Evolutionary conservation across 2,113 vertebrate genomes (phyloP), one percentile per base, ranked within the genome.

Genomic region (Picathartes gymnocephalus): DNA sequence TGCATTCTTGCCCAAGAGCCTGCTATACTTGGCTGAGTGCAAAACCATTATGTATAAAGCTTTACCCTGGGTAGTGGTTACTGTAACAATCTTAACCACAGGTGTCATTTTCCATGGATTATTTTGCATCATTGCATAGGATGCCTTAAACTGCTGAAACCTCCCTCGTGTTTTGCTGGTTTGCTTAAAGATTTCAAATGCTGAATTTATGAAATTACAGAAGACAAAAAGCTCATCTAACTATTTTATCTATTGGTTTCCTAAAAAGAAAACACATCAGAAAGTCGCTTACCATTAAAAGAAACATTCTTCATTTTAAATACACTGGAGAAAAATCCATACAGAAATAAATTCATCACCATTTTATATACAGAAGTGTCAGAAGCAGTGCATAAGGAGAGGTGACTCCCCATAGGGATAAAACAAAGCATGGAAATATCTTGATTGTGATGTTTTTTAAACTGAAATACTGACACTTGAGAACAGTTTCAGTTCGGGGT

Each of bases 261-360:
- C 56, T 78, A 51, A 62, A 78, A 92, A 66, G 33, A 88, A 92
- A 74, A 70, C 68, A 35, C 60, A 71, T 66, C 48, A 66, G 47
- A 37, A 90, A 81, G 31, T 86, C 2, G 13, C 53, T 83, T 83
- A 50, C 3, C 2, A 0, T 68, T 48, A 64, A 25, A 70, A 86
- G 40, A 77, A 90, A 73, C 20, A 9, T 28, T 57, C 30, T 47
- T 65, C 25, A 65, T 95, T 94, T 94, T 73, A 92, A 92, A 92
- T 88, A 95, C 8, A 51, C 8, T 74, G 44, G 58, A 78, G n/a
- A 80, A 83, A 65, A 72, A 60, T 45, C 48, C 35, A 22, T 64
- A 68, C 10, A 40, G 86, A 74, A 90, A 72, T 74, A 74, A 86
- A 64, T 62, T 62, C 58, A 70, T 79, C 57, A 80, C 68, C 50